Evolutionary conservation across 2,797 vertebrate genomes (phyloP).

Genomic region (Rhinatrema bivittatum): DNA sequence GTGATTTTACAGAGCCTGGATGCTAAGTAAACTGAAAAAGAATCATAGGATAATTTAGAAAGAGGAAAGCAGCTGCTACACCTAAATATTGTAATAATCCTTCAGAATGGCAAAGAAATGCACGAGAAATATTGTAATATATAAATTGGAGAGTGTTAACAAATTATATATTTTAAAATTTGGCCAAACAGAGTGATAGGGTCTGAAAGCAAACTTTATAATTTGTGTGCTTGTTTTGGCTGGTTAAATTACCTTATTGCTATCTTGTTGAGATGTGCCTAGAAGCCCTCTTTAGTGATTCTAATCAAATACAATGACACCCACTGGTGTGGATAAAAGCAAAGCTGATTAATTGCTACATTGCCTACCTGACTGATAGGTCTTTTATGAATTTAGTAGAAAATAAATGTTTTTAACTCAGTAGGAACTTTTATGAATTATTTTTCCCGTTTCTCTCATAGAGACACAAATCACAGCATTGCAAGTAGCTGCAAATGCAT

Average conservation of each 20-base stretch:
- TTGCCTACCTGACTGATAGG: conserved; percentile 20
- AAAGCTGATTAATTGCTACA: conserved; percentile 26
- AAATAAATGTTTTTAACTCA: not conserved
- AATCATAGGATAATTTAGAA: no score
- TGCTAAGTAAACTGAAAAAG: no score
- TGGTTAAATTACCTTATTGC: conserved; percentile 12
- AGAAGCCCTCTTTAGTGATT: conserved; percentile 19
- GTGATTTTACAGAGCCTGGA: no score
- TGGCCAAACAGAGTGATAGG: no score
- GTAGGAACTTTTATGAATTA: conserved; percentile 1
- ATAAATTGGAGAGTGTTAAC: no score
- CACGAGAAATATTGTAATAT: no score
- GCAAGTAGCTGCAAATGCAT: not conserved
- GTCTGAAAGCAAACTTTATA: no score
- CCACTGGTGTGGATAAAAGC: conserved; percentile 14
- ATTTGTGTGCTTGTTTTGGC: conserved; percentile 9
- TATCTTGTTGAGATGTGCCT: conserved; percentile 24
- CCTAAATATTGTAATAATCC: no score
- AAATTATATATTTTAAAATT: no score
- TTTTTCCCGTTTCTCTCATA: conserved; percentile 7
- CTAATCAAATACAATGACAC: conserved; percentile 15
- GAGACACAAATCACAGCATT: not conserved
- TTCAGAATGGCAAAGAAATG: no score
- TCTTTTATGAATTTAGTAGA: conserved; percentile 6
- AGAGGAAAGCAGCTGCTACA: no score